Evolutionary conservation across 2,113 vertebrate species (phyloP).

Genomic region (Misgurnus anguillicaudatus): DNA sequence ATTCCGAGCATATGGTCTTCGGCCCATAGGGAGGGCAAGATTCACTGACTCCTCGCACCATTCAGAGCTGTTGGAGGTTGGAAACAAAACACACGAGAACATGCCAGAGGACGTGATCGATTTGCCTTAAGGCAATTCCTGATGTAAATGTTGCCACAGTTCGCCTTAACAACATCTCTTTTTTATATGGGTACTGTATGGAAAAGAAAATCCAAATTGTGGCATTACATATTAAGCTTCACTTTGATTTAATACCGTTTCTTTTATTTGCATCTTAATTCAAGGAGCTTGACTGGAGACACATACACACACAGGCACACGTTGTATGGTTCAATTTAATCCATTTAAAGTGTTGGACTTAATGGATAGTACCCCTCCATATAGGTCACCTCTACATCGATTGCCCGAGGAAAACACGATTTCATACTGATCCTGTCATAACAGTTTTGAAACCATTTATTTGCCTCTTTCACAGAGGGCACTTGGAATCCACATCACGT

Average conservation of each 20-base stretch:
- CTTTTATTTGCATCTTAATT: slow-evolving; percentile 11
- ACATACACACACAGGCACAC: background rate
- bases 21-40: slow-evolving; percentile 44
- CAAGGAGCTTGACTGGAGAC: background rate
- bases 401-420: slow-evolving; percentile 35
- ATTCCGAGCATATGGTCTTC: slow-evolving; percentile 52
- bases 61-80: slow-evolving; percentile 19
- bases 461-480: slow-evolving; percentile 33
- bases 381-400: slow-evolving; percentile 27
- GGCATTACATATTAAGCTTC: background rate
- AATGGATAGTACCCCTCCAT: slow-evolving; percentile 37
- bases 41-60: slow-evolving; percentile 27
- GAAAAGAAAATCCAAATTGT: background rate
- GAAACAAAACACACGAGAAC: slow-evolving; percentile 6
- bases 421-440: slow-evolving; percentile 42
- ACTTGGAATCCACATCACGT: slow-evolving; percentile 25
- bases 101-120: slow-evolving; percentile 20
- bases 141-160: slow-evolving; percentile 1
- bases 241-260: background rate
- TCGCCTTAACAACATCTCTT: background rate
- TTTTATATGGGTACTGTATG: background rate
- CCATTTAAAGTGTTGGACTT: slow-evolving; percentile 22
- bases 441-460: slow-evolving; percentile 39
- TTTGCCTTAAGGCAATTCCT: background rate
- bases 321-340: slow-evolving; percentile 23